phyloP scores from a whole-genome alignment of 2,113 vertebrate genomes.

The Aldabrachelys gigantea region DNA sequence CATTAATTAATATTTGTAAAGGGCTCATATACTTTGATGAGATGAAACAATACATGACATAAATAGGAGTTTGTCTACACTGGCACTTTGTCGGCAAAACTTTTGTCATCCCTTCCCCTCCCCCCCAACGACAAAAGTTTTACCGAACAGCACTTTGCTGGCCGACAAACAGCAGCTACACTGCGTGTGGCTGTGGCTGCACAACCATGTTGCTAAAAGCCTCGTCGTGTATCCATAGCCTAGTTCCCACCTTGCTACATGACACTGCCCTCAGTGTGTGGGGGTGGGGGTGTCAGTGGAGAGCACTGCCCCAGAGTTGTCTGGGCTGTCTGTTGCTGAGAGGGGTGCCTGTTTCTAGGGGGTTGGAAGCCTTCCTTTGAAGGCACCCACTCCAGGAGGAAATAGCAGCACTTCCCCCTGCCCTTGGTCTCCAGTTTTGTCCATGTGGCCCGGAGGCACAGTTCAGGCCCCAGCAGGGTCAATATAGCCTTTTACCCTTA shows the following conservation, averaged over 20 bases:
- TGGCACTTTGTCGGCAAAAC: no score
- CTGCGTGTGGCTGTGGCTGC: no score
- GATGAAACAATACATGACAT: neutral
- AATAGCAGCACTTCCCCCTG: neutral
- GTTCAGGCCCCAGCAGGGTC: rapidly evolving
- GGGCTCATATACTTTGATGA: neutral
- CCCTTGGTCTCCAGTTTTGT: neutral
- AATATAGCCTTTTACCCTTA: neutral
- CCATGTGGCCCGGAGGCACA: rapidly evolving
- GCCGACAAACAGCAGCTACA: no score
- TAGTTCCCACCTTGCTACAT: neutral
- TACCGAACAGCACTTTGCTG: no score
- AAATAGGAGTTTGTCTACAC: no score
- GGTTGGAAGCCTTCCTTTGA: neutral
- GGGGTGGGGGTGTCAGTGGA: neutral
- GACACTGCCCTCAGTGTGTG: neutral
- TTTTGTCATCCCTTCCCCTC: no score
- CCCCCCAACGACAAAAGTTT: no score
- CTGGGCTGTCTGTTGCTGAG: neutral
- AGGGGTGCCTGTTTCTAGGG: neutral
- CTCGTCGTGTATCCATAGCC: neutral
- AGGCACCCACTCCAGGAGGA: neutral
- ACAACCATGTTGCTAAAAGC: no score
- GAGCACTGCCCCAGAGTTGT: neutral
- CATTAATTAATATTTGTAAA: neutral